Evolutionary conservation across 2,797 vertebrate species (phyloP), one percentile per base, ranked within the genome.

Genomic region (Discoglossus pictus): DNA sequence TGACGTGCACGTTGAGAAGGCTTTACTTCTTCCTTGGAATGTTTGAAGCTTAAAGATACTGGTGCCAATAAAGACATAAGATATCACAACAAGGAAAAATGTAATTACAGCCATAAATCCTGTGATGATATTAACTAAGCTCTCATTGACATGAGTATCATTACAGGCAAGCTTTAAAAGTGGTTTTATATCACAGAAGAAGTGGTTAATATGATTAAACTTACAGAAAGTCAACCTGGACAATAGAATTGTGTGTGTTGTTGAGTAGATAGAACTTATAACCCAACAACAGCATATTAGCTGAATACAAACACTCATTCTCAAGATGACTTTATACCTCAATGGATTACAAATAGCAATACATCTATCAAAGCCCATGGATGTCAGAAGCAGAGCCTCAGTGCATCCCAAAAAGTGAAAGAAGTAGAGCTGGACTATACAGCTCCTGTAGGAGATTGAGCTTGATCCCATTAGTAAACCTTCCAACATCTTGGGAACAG

Each of bases 301-400:
- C 23, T 55, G 40, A 8, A 31, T 11, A 39, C 66, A 69, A 20
- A 24, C 9, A 1, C 9, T 17, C 52, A n/a, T 61, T n/a, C 25
- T 50, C 58, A 69, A 61, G 17, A 69, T 20, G n/a, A 69, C 31
- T 9, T 54, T 20, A 11, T 69, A 69, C 21, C 38, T 42, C 10
- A 69, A 43, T 25, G 66, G 66, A 20, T 69, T 55, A 48, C 66
- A 69, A 39, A 69, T 69, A 20, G 66, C 66, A 47, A 62, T 47
- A 17, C 62, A 69, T 38, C 66, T 35, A 39, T 69, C 66, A 48
- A 61, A 69, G 16, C 48, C 61, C 58, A 62, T 69, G 4, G 66
- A 53, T n/a, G 58, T 54, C 2, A 69, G 42, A 44, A 69, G 66
- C 12, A 68, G 20, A 25, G 66, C 58, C 20, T 69, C 58, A 1